Percentiles rank a stretch among this genome's conserved stretches.
Conservation (phyloP, 1,140 invertebrate species). For the Ptiloglossa arizonensis region DNA sequence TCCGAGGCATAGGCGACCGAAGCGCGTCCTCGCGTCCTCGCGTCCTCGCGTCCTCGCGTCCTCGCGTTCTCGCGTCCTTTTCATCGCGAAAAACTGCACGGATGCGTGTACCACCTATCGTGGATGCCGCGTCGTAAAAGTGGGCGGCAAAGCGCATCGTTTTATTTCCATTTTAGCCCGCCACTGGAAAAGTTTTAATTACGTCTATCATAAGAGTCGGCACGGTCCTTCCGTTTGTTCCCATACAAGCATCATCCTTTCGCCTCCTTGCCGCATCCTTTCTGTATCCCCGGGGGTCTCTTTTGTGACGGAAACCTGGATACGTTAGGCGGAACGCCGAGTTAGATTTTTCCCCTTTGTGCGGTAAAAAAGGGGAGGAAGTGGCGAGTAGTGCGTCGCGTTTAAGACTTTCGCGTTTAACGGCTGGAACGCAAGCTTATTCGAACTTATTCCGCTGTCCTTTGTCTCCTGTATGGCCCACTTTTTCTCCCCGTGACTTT, state of each 20-base stretch:
- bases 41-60: conserved; percentile 38
- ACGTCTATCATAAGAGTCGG: conserved; percentile 68
- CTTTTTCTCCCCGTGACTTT: background rate
- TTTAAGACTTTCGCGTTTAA: conserved; percentile 58
- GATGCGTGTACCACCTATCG: conserved; percentile 54
- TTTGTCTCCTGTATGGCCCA: conserved; percentile 4
- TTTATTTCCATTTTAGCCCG: conserved; percentile 64
- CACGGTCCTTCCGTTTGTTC: conserved; percentile 65
- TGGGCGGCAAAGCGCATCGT: conserved; percentile 36
- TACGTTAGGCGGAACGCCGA: conserved; percentile 56
- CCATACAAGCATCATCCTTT: conserved; percentile 47
- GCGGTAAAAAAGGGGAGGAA: conserved; percentile 42
- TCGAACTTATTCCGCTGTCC: conserved; percentile 20
- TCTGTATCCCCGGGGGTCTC: conserved; percentile 41
- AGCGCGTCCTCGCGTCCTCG: conserved; percentile 30
- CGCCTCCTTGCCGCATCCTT: conserved; percentile 22
- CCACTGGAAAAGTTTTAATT: conserved; percentile 70
- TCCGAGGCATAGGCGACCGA: conserved; percentile 47
- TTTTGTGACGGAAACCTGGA: conserved; percentile 58
- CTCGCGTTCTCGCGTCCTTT: conserved; percentile 45
- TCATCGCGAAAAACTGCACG: conserved; percentile 54
- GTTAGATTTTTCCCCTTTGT: conserved; percentile 60
- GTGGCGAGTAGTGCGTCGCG: conserved; percentile 32
- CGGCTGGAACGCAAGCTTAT: conserved; percentile 44
- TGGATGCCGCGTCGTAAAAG: conserved; percentile 45